Evolutionary conservation across 1,140 invertebrate species (phyloP), one percentile per base, ranked within the genome.

Genomic region (Whitmania pigra): DNA sequence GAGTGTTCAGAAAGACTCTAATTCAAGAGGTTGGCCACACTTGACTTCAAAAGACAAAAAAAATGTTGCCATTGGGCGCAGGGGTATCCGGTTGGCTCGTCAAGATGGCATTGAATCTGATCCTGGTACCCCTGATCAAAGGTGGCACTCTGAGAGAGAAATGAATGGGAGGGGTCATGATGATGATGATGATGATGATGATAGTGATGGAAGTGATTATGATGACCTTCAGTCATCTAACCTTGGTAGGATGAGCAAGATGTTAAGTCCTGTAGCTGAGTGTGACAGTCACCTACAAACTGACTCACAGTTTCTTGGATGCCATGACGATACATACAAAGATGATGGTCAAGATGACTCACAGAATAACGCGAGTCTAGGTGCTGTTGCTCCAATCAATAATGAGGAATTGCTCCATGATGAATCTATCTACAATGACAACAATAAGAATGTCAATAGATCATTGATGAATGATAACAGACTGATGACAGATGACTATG

Each of bases 151-250:
- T 11, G 9, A 49, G 0, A 49, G 43, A 49, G 43, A 49, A 49
- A 4, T 49, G 43, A 49, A 49, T 49, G 43, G 0, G 15, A 0
- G 18, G 57, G 57, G 11, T 15, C 9, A 17, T 15, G 57, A 63
- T 63, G 55, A 60, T 60, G 55, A 60, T 60, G n/a, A n/a, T n/a
- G n/a, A n/a, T n/a, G n/a, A n/a, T n/a, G 57, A 63, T 31, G 57
- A 31, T n/a, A 31, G 57, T 63, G 57, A 63, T 63, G 57, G 11
- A 25, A 31, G 22, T 63, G 57, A 63, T 63, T 25, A 63, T 17
- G 57, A 17, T 63, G 11, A 31, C 29, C 20, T 11, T 63, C 29
- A 25, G 29, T 27, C 29, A 27, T 63, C 29, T 15, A 27, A 63
- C n/a, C 15, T 29, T 36, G 36, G n/a, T 29, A 31, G 57, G 29